phyloP scores from a whole-genome alignment of 2,797 vertebrate species.

The Momotus momota region DNA sequence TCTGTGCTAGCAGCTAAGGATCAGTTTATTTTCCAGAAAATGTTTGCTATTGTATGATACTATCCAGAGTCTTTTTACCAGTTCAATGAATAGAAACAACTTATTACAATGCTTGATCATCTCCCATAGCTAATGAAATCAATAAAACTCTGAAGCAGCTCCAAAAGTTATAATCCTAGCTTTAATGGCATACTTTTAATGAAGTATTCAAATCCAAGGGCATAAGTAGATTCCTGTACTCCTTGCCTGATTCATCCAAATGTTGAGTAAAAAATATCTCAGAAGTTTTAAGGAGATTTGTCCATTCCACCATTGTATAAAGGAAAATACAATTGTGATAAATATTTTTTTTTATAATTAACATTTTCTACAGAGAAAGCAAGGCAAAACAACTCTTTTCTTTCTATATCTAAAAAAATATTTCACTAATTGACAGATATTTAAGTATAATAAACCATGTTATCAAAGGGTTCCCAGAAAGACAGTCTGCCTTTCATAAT shows the following conservation, averaged over 20 bases:
- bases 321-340: neutral
- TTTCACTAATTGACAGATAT: neutral
- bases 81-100: neutral
- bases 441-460: neutral
- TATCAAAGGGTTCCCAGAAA: neutral
- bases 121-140: neutral
- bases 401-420: neutral
- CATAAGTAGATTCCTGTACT: neutral
- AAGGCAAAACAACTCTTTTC: neutral
- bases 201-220: neutral
- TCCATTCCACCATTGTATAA: rapidly evolving
- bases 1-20: neutral
- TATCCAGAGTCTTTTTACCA: neutral
- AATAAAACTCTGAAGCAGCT: neutral
- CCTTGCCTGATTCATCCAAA: neutral
- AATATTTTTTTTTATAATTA: neutral
- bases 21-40: neutral
- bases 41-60: neutral
- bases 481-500: neutral
- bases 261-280: neutral
- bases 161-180: neutral
- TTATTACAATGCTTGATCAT: neutral
- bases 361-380: neutral
- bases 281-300: neutral
- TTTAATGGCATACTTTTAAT: neutral